Evolutionary conservation across 2,113 vertebrate species (phyloP).

Genomic region (Carettochelys insculpta): DNA sequence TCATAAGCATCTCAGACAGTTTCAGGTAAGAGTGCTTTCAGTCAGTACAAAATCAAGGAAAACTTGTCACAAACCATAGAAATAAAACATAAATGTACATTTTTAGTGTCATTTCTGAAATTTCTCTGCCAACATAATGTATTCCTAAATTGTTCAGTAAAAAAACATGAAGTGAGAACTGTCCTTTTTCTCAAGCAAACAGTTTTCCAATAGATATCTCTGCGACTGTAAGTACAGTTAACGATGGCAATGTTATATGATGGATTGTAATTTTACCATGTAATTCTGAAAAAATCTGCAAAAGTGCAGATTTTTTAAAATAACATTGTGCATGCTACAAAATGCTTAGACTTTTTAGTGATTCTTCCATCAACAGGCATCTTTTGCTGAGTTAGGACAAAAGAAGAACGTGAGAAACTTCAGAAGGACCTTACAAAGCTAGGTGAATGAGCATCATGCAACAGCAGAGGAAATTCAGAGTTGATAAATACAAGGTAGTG

Average conservation of each 20-base stretch:
- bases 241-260: background rate
- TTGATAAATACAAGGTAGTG: constrained; percentile 16
- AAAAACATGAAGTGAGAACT: constrained; percentile 29
- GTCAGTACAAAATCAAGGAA: constrained; percentile 58
- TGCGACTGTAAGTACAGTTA: constrained; percentile 7
- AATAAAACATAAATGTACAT: constrained; percentile 53
- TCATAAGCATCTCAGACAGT: constrained; percentile 54
- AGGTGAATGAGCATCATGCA: background rate
- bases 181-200: constrained; percentile 7
- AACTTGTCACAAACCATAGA: constrained; percentile 53
- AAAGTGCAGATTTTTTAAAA: background rate
- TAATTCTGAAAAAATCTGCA: constrained; percentile 10
- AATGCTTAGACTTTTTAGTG: background rate
- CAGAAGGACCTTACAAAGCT: background rate
- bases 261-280: constrained; percentile 1
- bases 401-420: background rate
- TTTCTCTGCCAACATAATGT: constrained; percentile 17
- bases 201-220: background rate
- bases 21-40: constrained; percentile 59
- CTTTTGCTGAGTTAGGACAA: background rate
- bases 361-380: background rate
- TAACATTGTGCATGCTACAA: background rate
- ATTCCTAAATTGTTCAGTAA: constrained; percentile 8
- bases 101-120: constrained; percentile 48
- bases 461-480: constrained; percentile 26